These are phyloP conservation scores for Ochropleura plecta DNA, from an alignment of 2,888 invertebrate genomes.

Conservation along the genomic window DNA sequence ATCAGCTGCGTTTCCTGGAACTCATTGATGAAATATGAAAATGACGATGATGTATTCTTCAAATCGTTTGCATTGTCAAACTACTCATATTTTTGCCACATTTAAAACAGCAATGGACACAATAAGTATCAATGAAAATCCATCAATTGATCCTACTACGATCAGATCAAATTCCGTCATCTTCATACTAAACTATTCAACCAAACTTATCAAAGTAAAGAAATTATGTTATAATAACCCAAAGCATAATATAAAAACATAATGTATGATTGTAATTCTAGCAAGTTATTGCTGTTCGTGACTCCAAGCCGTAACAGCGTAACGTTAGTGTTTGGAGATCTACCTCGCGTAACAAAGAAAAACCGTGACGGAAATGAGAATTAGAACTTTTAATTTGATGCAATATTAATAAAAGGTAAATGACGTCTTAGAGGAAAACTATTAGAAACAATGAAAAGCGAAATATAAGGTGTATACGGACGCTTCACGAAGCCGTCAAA, in stretches of 20 bases:
- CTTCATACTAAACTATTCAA: background rate
- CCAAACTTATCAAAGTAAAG: conserved; percentile 9
- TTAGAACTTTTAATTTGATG: conserved; percentile 39
- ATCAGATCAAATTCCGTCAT: background rate
- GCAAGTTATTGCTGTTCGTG: conserved; percentile 47
- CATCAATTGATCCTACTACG: background rate
- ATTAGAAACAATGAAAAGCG: too few species aligned
- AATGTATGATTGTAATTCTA: conserved; percentile 42
- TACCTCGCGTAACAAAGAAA: conserved; percentile 42
- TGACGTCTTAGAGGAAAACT: too few species aligned
- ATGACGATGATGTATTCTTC: too few species aligned
- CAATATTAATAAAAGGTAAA: conserved; percentile 36
- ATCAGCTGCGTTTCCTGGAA: too few species aligned
- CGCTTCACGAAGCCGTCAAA: too few species aligned
- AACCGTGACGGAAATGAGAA: conserved; percentile 55
- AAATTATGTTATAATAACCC: conserved; percentile 18
- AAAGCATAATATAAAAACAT: conserved; percentile 45
- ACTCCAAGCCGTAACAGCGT: conserved; percentile 38
- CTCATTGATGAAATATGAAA: too few species aligned
- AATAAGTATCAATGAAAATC: background rate
- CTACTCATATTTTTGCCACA: background rate
- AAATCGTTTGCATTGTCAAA: too few species aligned
- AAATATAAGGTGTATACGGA: too few species aligned
- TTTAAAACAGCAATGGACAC: background rate
- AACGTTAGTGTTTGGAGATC: conserved; percentile 36